Conservation (phyloP, 2,797 vertebrate species). For the Leptoclinus maculatus region DNA sequence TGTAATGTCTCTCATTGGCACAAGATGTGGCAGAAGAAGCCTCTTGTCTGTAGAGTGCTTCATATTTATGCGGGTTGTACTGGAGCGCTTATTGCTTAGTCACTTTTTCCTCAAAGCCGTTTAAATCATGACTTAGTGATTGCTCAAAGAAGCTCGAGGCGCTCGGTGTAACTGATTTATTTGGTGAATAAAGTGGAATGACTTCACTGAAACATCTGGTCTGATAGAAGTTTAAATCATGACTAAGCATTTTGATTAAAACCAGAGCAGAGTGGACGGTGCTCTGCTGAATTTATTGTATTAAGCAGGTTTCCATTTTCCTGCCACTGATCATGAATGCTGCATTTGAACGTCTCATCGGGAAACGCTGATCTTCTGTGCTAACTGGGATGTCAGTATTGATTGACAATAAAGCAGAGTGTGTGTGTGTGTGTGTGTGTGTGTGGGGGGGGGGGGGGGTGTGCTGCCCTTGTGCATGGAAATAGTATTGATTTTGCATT, state of each 20-base stretch:
- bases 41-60: slow-evolving; percentile 13
- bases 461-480: background rate
- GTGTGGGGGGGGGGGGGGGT: no score
- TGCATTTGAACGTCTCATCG: background rate
- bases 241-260: background rate
- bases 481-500: slow-evolving; percentile 32
- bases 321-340: background rate
- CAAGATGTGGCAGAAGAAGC: slow-evolving; percentile 25
- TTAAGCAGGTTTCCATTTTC: background rate
- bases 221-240: background rate
- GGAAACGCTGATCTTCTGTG: slow-evolving; percentile 7
- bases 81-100: background rate
- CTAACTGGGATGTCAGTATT: slow-evolving; percentile 8
- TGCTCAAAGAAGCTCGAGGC: background rate
- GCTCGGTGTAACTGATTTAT: background rate
- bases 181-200: background rate
- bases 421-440: background rate
- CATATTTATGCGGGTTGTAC: slow-evolving; percentile 18
- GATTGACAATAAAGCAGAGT: slow-evolving; percentile 14
- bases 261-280: background rate
- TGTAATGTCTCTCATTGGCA: background rate
- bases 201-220: background rate
- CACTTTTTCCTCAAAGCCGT: background rate
- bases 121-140: background rate
- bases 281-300: background rate